Conservation (phyloP, 2,113 vertebrate genomes). For the Telmatochromis brichardi region DNA sequence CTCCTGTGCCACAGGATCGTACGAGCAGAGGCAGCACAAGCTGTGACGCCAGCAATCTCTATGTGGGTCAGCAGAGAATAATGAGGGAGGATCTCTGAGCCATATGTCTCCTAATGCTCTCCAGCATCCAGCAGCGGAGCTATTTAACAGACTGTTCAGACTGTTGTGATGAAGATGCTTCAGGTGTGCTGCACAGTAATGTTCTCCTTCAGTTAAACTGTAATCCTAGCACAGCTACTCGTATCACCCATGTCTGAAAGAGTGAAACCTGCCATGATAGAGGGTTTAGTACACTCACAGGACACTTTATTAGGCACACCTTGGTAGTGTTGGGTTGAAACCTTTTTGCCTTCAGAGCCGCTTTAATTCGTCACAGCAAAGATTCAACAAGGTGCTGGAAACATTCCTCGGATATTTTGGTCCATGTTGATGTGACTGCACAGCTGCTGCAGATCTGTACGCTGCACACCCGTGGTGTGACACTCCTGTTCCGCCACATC, state of each 20-base stretch:
- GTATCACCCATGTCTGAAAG: background rate
- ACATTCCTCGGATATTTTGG: background rate
- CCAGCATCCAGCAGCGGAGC: background rate
- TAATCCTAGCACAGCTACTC: background rate
- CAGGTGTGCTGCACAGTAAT: background rate
- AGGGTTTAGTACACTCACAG: background rate
- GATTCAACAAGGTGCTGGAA: background rate
- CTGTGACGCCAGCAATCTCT: background rate
- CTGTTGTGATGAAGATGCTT: background rate
- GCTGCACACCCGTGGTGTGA: background rate
- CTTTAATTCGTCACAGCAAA: background rate
- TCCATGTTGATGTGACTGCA: background rate
- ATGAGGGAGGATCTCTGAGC: constrained; percentile 38
- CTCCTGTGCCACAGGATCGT: constrained; percentile 6
- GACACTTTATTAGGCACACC: background rate
- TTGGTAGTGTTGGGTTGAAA: background rate
- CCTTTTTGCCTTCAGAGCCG: background rate
- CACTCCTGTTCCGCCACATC: background rate
- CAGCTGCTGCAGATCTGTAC: background rate
- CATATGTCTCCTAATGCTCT: constrained; percentile 21
- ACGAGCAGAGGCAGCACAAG: constrained; percentile 43
- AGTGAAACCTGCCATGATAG: background rate
- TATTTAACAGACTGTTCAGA: background rate
- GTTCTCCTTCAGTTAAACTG: background rate
- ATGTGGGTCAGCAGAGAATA: constrained; percentile 52